Conservation (phyloP, 2,797 vertebrate species). For the Pangasius mekongensis region DNA sequence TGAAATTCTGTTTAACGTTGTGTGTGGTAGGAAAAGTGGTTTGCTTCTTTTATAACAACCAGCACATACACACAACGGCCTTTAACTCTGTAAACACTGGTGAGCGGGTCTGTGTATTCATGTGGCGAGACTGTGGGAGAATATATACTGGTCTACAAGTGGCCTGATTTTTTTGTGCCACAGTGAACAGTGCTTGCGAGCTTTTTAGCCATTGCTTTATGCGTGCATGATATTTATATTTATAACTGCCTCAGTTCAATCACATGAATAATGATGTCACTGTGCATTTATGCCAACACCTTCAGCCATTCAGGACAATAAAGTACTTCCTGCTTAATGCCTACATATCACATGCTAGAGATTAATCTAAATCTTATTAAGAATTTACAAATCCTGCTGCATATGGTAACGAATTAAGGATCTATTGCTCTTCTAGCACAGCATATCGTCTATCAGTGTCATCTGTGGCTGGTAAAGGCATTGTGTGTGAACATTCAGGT, state of each 20-base stretch:
- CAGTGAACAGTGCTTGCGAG: slow-evolving; percentile 10
- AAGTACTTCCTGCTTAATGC: slow-evolving; percentile 3
- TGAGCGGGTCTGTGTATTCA: slow-evolving; percentile 48
- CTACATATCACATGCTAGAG: slow-evolving; percentile 17
- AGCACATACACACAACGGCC: slow-evolving; percentile 57
- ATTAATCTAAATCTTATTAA: slow-evolving; percentile 14
- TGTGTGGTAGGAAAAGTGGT: slow-evolving; percentile 56
- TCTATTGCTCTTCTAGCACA: not conserved
- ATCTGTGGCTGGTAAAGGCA: not conserved
- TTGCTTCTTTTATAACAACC: slow-evolving; percentile 63
- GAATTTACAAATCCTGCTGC: not conserved
- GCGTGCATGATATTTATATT: not conserved
- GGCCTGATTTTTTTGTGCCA: slow-evolving; percentile 28
- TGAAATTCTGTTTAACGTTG: slow-evolving; percentile 51
- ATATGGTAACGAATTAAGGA: not conserved
- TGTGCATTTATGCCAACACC: not conserved
- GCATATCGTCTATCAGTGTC: not conserved
- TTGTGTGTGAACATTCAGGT: slow-evolving; percentile 2
- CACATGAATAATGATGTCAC: not conserved
- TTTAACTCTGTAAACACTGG: slow-evolving; percentile 63
- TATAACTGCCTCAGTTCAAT: not conserved
- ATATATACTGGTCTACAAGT: slow-evolving; percentile 32
- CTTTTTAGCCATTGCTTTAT: not conserved
- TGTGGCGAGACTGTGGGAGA: slow-evolving; percentile 52
- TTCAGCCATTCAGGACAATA: not conserved